Base-by-base conservation (phyloP, 2,113 vertebrate genomes). In the Holacanthus passer region DNA sequence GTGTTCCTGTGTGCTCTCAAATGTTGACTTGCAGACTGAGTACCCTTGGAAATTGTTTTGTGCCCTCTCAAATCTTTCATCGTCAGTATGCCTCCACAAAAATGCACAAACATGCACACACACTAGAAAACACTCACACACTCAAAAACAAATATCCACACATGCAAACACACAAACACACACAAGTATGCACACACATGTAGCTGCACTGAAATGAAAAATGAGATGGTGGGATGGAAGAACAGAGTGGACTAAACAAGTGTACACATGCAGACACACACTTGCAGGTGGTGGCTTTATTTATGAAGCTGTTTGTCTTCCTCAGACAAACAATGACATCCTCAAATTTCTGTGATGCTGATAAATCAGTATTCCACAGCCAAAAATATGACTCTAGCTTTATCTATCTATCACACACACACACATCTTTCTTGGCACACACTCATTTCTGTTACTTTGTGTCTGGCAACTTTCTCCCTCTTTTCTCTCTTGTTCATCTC, bases 281-380 rank as follows among this genome's bases (percentile, higher is more conserved):
- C 63, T 71, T 35, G 45, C 72, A 84, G 77, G 66, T 39, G 62
- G 62, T 7, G n/a, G 50, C 12, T 52, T 85, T 71, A 78, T 83
- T 86, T 62, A 86, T 80, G 4, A 64, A 67, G 77, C 53, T 66
- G 67, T 77, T 78, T 65, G 69, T 76, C 66, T 76, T 79, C 70
- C 47, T 39, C 60, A 68, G 59, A 84, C 60, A 73, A 76, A 84
- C 63, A 77, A 48, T 69, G 79, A 82, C 75, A 35, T 55, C 55
- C 37, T 72, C 22, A 14, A 37, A 75, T 68, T 83, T 55, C 69
- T 78, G 71, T 1, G 68, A 79, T 64, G 52, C 50, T 67, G 81
- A 85, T 89, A 79, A 82, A 89, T 77, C 62, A 47, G 65, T 35
- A 74, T 75, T 75, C 78, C 35, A 53, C 59, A 22, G 32, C 45